Percentiles rank a stretch among this genome's conserved stretches.
These are phyloP conservation scores for Dyspetes luteomarginatus DNA, from an alignment of 2,888 invertebrate species.

Conservation along the genomic window DNA sequence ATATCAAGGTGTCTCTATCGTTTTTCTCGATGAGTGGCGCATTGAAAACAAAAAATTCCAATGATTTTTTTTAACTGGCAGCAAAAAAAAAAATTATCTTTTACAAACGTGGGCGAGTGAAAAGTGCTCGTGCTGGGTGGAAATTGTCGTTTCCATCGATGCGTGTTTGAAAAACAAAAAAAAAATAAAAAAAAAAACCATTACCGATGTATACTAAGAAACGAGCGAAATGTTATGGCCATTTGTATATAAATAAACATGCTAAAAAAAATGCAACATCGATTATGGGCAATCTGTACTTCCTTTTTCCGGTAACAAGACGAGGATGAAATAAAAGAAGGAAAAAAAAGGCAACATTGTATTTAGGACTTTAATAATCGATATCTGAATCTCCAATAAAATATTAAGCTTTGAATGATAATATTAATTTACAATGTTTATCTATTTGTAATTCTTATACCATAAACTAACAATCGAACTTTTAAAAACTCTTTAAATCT, in stretches of 20 bases:
- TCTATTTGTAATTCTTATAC: slow-evolving; percentile 53
- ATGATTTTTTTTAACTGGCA: not conserved
- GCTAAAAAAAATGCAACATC: slow-evolving; percentile 66
- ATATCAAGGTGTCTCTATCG: not conserved
- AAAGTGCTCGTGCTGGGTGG: no score
- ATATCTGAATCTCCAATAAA: slow-evolving; percentile 68
- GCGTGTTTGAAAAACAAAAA: slow-evolving; percentile 6
- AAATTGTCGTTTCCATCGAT: slow-evolving; percentile 21
- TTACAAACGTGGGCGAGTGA: slow-evolving; percentile 55
- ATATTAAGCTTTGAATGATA: slow-evolving; percentile 68
- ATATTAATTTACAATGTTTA: slow-evolving; percentile 69
- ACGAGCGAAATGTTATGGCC: slow-evolving; percentile 83
- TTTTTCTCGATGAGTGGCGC: not conserved
- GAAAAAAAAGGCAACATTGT: slow-evolving; percentile 57
- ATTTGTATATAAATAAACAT: slow-evolving; percentile 70
- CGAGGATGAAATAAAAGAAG: not conserved
- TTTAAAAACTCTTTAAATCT: slow-evolving; percentile 51
- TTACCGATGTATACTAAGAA: slow-evolving; percentile 75
- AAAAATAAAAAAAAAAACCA: slow-evolving; percentile 8
- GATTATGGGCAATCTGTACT: not conserved
- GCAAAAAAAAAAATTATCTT: no score
- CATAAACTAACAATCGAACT: slow-evolving; percentile 52
- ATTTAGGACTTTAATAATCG: slow-evolving; percentile 66
- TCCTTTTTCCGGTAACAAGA: not conserved
- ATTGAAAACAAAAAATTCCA: no score